These are phyloP conservation scores for Lepidurus arcticus DNA, from an alignment of 1,140 invertebrate genomes.

Conservation along the genomic window DNA sequence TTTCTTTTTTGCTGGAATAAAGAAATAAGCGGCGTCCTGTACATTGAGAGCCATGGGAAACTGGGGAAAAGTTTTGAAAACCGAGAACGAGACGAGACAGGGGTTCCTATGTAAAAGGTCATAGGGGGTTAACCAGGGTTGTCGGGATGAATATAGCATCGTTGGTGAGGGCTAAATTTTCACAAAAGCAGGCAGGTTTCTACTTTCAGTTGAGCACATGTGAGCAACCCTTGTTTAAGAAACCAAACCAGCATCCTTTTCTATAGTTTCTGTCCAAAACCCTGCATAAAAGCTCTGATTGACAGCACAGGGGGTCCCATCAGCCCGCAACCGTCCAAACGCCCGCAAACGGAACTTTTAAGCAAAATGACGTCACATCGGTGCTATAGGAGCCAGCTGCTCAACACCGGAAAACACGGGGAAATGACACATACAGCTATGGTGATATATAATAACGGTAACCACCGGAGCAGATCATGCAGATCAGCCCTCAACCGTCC, in stretches of 20 bases:
- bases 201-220: not conserved
- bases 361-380: not conserved
- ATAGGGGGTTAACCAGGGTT: constrained; percentile 7
- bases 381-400: too few species aligned
- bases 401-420: too few species aligned
- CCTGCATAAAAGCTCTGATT: not conserved
- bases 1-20: not conserved
- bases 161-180: not conserved
- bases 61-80: not conserved
- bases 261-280: not conserved
- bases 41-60: not conserved
- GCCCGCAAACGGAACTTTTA: not conserved
- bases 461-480: too few species aligned
- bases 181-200: constrained; percentile 4
- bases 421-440: too few species aligned
- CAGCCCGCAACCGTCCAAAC: not conserved
- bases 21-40: not conserved
- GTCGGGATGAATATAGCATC: not conserved
- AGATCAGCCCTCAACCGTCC: too few species aligned
- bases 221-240: not conserved
- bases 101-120: not conserved
- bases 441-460: too few species aligned
- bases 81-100: not conserved
- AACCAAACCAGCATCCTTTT: constrained; percentile 9
- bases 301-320: not conserved